These are phyloP conservation scores for Formica selysi DNA, from an alignment of 1,140 invertebrate genomes.

Conservation along the genomic window DNA sequence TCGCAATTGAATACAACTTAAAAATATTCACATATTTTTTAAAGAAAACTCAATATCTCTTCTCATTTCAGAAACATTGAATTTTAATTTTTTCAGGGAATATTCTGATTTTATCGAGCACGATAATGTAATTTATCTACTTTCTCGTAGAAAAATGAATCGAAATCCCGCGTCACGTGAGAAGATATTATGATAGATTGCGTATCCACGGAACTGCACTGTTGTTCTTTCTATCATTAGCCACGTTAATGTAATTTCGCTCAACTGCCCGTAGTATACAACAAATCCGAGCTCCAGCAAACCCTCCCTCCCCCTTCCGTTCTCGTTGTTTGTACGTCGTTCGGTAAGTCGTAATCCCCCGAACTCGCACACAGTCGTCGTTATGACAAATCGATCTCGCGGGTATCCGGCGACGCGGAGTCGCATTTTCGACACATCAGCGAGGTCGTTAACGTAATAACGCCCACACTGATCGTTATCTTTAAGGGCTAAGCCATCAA, in stretches of 20 bases:
- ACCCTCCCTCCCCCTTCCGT: background rate
- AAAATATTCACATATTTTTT: background rate
- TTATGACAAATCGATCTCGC: slow-evolving; percentile 51
- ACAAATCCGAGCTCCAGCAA: slow-evolving; percentile 40
- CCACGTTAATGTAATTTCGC: slow-evolving; percentile 49
- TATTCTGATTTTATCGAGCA: slow-evolving; percentile 2
- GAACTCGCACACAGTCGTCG: slow-evolving; percentile 15
- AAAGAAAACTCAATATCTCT: background rate
- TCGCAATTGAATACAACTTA: background rate
- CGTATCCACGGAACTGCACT: background rate
- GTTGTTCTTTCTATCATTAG: slow-evolving; percentile 21
- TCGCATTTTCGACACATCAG: slow-evolving; percentile 59
- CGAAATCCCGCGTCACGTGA: background rate
- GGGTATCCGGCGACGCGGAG: slow-evolving; percentile 34
- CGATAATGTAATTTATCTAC: background rate
- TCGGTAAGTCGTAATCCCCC: slow-evolving; percentile 41
- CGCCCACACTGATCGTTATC: slow-evolving; percentile 30
- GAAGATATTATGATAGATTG: slow-evolving; percentile 37
- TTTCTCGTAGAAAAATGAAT: background rate
- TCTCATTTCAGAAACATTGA: background rate
- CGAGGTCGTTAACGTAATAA: slow-evolving; percentile 46
- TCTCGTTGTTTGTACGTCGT: slow-evolving; percentile 51
- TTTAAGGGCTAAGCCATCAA: slow-evolving; percentile 20
- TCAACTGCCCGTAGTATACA: slow-evolving; percentile 26
- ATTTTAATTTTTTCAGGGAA: background rate